Percentiles rank a stretch among this genome's conserved stretches.
phyloP scores from a whole-genome alignment of 2,797 vertebrate genomes.

The Brachymystax lenok region DNA sequence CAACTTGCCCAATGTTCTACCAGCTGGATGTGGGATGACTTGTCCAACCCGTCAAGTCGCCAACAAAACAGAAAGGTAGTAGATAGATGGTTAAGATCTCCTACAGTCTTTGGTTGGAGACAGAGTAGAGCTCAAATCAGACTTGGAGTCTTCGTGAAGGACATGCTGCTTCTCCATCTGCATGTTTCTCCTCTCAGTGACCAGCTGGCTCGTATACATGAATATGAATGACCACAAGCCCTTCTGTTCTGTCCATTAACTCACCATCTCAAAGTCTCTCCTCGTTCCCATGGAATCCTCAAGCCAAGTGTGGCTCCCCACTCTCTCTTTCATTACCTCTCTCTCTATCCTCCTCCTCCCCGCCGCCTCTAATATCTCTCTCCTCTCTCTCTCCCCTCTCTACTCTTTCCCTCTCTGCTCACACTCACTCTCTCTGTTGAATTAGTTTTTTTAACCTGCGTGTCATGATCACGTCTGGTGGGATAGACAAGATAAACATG shows the following conservation, averaged over 20 bases:
- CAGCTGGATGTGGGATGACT: too few relatives aligned
- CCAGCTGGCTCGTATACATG: slow-evolving; percentile 14
- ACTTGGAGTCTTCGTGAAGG: not conserved
- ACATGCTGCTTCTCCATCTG: slow-evolving; percentile 30
- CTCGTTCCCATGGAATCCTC: slow-evolving; percentile 54
- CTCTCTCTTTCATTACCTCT: slow-evolving; percentile 15
- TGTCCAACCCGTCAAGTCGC: not conserved
- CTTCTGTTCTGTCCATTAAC: slow-evolving; percentile 33
- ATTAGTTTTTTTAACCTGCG: too few relatives aligned
- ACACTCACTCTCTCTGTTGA: not conserved
- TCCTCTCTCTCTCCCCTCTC: not conserved
- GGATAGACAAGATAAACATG: too few relatives aligned
- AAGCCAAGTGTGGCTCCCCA: slow-evolving; percentile 61
- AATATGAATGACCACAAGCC: slow-evolving; percentile 23
- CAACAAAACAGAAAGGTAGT: not conserved
- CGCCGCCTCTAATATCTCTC: not conserved
- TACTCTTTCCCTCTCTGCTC: not conserved
- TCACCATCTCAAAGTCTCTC: slow-evolving; percentile 52
- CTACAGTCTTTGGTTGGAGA: not conserved
- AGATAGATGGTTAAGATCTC: not conserved
- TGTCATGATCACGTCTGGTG: too few relatives aligned
- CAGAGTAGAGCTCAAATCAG: slow-evolving; percentile 33
- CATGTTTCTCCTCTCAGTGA: slow-evolving; percentile 23
- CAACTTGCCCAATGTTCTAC: not conserved
- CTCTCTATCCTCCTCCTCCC: slow-evolving; percentile 22